These are phyloP conservation scores for Epirrhoe tristata DNA, from an alignment of 2,888 invertebrate genomes.

Conservation along the genomic window DNA sequence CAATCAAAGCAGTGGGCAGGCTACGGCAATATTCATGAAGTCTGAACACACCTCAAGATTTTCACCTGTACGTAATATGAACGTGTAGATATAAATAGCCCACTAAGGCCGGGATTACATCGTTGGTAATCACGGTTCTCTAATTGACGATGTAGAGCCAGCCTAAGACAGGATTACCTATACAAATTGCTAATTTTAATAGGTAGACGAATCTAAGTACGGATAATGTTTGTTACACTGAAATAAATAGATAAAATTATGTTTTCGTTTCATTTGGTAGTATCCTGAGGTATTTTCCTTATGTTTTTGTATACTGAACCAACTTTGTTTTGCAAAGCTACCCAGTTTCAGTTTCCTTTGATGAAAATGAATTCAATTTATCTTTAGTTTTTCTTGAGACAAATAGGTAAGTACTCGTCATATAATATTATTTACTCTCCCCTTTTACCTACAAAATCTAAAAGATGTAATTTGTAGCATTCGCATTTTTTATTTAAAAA, in stretches of 20 bases:
- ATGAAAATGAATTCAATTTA: too few relatives aligned
- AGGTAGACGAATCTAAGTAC: conserved; percentile 66
- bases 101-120: conserved; percentile 45
- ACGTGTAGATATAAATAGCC: conserved; percentile 50
- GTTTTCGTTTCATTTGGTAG: conserved; percentile 50
- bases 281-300: background rate
- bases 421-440: too few relatives aligned
- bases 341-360: too few relatives aligned
- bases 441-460: too few relatives aligned
- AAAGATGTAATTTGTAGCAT: too few relatives aligned
- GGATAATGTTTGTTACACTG: conserved; percentile 83
- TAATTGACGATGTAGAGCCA: conserved; percentile 57
- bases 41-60: conserved; percentile 19
- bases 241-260: conserved; percentile 74
- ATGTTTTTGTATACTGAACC: background rate
- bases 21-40: conserved; percentile 11
- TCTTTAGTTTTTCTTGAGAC: too few relatives aligned
- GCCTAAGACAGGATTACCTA: conserved; percentile 54
- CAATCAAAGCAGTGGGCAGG: background rate
- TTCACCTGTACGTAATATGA: conserved; percentile 36
- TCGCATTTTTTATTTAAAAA: too few relatives aligned
- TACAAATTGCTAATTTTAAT: conserved; percentile 68
- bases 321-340: too few relatives aligned
- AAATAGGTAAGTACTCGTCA: too few relatives aligned
- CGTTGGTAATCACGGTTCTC: conserved; percentile 43